Evolutionary conservation across 2,113 vertebrate species (phyloP).

Genomic region (Hemibagrus wyckioides): DNA sequence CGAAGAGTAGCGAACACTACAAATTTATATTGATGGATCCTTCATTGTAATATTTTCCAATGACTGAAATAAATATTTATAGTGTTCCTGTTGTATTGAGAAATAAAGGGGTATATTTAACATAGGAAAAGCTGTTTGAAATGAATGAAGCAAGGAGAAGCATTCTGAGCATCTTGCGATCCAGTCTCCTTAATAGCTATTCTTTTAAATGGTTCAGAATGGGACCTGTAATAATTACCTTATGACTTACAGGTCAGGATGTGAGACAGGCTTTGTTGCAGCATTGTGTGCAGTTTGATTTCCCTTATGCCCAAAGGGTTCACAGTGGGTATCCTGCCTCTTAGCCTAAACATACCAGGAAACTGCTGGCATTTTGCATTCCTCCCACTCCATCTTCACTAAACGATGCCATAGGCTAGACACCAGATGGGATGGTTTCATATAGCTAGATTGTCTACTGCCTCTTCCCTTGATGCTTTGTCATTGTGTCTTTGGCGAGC

Average conservation of each 20-base stretch:
- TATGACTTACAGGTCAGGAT: conserved; percentile 63
- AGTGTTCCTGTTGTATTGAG: background rate
- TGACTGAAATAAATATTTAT: background rate
- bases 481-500: conserved; percentile 39
- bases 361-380: conserved; percentile 56
- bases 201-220: conserved; percentile 44
- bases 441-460: conserved; percentile 40
- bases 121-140: background rate
- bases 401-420: conserved; percentile 52
- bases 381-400: conserved; percentile 47
- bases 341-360: conserved; percentile 50
- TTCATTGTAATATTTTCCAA: background rate
- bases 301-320: conserved; percentile 54
- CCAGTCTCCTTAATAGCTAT: conserved; percentile 5
- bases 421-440: conserved; percentile 50
- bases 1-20: no score
- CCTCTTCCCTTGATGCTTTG: conserved; percentile 37
- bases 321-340: conserved; percentile 53
- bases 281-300: conserved; percentile 40
- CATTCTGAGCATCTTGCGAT: conserved; percentile 5
- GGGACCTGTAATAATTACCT: conserved; percentile 44
- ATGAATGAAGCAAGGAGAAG: background rate
- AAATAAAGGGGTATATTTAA: background rate
- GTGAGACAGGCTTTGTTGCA: conserved; percentile 48
- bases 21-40: background rate